Evolutionary conservation across 2,888 invertebrate genomes (phyloP).

Genomic region (Eristalis arbustorum): DNA sequence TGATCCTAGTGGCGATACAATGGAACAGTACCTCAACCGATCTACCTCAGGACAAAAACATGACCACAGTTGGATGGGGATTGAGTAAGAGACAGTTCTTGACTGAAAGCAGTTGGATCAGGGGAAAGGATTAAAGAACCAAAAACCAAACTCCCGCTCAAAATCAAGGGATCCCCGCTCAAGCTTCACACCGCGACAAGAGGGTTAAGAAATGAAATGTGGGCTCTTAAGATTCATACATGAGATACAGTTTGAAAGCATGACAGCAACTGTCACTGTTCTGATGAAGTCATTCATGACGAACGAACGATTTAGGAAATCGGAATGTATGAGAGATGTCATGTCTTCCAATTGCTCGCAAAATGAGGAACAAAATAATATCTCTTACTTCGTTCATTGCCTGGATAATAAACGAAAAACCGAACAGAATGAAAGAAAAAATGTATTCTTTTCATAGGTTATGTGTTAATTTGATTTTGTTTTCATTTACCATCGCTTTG

Average conservation of each 20-base stretch:
- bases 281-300: neutral
- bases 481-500: neutral
- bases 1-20: too few species aligned
- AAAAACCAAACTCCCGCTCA: too few species aligned
- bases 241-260: neutral
- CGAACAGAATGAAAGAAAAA: neutral
- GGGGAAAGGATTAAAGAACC: too few species aligned
- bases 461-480: slow-evolving; percentile 1
- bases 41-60: too few species aligned
- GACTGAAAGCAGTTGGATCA: too few species aligned
- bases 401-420: neutral
- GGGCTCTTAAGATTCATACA: neutral
- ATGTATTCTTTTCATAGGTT: neutral
- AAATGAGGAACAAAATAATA: neutral
- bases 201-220: slow-evolving; percentile 8
- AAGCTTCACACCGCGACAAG: neutral
- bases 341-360: neutral
- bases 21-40: too few species aligned
- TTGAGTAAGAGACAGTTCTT: too few species aligned
- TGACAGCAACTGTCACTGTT: neutral
- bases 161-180: neutral
- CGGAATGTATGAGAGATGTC: neutral
- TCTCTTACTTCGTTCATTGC: neutral
- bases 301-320: neutral
- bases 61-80: too few species aligned